These are phyloP conservation scores for Pilophorus perplexus DNA, from an alignment of 2,888 invertebrate genomes.

Conservation along the genomic window DNA sequence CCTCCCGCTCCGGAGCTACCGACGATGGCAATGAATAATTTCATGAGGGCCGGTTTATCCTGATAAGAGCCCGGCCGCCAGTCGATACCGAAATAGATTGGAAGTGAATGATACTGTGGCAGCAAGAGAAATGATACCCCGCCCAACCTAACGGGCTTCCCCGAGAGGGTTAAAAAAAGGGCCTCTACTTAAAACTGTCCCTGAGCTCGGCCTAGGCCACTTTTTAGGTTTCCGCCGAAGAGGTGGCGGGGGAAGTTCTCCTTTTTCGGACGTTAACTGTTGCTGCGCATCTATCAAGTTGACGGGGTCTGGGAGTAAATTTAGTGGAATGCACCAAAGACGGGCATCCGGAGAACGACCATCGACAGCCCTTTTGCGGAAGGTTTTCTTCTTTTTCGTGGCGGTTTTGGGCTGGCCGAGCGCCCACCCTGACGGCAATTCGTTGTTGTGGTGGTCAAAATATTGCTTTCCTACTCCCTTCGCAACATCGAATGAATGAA, in stretches of 20 bases:
- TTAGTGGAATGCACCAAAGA: conserved; percentile 3
- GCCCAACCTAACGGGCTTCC: not conserved
- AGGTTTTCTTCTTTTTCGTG: conserved; percentile 9
- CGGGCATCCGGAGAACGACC: not conserved
- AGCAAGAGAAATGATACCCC: conserved; percentile 12
- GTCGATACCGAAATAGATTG: conserved; percentile 19
- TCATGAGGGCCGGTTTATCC: conserved; percentile 7
- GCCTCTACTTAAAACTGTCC: conserved; percentile 11
- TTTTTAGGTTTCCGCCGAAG: too few species aligned
- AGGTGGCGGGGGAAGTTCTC: too few species aligned
- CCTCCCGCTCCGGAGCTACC: not conserved
- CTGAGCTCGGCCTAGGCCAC: conserved; percentile 11
- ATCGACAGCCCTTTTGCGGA: conserved; percentile 4
- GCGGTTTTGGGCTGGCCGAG: too few species aligned
- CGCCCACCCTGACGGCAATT: too few species aligned
- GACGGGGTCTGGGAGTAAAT: conserved; percentile 15
- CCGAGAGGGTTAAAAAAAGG: not conserved
- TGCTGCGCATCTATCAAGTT: conserved; percentile 13
- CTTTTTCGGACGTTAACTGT: conserved; percentile 16
- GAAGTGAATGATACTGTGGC: conserved; percentile 15
- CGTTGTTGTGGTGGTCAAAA: too few species aligned
- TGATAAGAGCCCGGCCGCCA: conserved; percentile 5
- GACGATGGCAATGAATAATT: conserved; percentile 1
- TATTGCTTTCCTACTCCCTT: too few species aligned
- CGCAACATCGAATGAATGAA: too few species aligned